Percentiles rank a stretch among this genome's conserved stretches.
These are phyloP conservation scores for Fabriciana adippe DNA, from an alignment of 2,888 invertebrate genomes.

Conservation along the genomic window DNA sequence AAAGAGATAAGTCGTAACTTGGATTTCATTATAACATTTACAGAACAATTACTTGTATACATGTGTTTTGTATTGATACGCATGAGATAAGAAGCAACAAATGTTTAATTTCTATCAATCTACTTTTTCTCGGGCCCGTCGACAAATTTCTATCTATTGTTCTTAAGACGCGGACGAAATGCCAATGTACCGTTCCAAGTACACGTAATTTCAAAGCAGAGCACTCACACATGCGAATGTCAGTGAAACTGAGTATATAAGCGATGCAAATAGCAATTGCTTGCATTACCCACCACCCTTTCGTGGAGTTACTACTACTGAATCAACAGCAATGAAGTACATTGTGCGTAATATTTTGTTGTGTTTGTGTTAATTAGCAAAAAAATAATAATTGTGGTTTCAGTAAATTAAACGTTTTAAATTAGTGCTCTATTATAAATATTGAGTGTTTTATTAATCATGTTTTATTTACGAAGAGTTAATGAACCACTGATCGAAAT, in stretches of 20 bases:
- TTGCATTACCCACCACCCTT: slow-evolving; percentile 75
- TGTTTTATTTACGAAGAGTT: slow-evolving; percentile 38
- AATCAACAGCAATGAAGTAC: slow-evolving; percentile 68
- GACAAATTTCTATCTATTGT: slow-evolving; percentile 78
- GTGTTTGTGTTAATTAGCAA: slow-evolving; percentile 46
- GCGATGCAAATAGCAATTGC: slow-evolving; percentile 78
- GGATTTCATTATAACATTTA: too few species aligned
- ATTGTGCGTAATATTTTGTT: slow-evolving; percentile 66
- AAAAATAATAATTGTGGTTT: slow-evolving; percentile 34
- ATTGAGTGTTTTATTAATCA: slow-evolving; percentile 6
- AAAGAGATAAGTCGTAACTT: too few species aligned
- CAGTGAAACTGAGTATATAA: slow-evolving; percentile 80
- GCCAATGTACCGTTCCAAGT: slow-evolving; percentile 60
- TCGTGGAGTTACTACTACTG: slow-evolving; percentile 61
- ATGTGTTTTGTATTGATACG: slow-evolving; percentile 15
- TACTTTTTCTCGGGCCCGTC: slow-evolving; percentile 38
- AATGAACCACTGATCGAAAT: slow-evolving; percentile 51
- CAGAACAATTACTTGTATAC: not conserved
- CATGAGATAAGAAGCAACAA: slow-evolving; percentile 27
- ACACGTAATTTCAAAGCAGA: slow-evolving; percentile 69
- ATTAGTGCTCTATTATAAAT: slow-evolving; percentile 11
- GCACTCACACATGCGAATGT: slow-evolving; percentile 62
- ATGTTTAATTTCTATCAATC: slow-evolving; percentile 32
- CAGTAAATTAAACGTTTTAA: slow-evolving; percentile 9
- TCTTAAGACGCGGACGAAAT: slow-evolving; percentile 67